These are phyloP conservation scores for Centropyge bicolor DNA, from an alignment of 2,797 vertebrate genomes.

Conservation along the genomic window DNA sequence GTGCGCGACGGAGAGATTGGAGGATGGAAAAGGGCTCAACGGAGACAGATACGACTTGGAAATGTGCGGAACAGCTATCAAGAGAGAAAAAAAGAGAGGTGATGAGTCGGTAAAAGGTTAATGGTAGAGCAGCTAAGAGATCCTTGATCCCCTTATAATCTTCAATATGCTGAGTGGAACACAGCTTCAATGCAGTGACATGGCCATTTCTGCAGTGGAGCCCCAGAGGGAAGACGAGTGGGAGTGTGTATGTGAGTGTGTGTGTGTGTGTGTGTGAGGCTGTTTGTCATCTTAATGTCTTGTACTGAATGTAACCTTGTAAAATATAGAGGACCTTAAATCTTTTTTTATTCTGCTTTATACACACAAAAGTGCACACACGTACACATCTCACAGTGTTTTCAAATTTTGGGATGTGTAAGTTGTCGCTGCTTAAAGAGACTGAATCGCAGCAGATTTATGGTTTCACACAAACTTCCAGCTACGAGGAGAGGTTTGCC, in stretches of 20 bases:
- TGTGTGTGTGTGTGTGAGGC: neutral
- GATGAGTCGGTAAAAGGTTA: constrained; percentile 34
- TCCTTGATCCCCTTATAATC: constrained; percentile 30
- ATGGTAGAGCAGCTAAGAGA: constrained; percentile 16
- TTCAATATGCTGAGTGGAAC: constrained; percentile 24
- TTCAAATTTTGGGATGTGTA: neutral
- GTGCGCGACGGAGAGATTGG: neutral
- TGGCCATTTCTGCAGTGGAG: constrained; percentile 28
- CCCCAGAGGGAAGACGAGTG: neutral
- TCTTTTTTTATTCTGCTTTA: neutral
- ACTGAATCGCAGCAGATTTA: neutral
- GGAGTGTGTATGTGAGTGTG: neutral
- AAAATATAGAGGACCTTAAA: constrained; percentile 15
- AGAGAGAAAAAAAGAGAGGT: neutral
- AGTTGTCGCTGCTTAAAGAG: neutral
- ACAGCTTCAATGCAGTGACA: constrained; percentile 25
- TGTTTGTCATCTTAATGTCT: constrained; percentile 24
- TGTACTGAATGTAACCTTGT: constrained; percentile 34
- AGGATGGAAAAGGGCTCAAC: neutral
- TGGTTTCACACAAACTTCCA: neutral
- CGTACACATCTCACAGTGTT: neutral
- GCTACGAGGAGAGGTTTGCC: neutral
- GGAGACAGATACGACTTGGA: neutral
- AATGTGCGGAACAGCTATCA: neutral
- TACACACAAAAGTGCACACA: neutral